Percentiles rank a stretch among this genome's conserved stretches.
Conservation (phyloP, 2,797 vertebrate species). For the Megalops cyprinoides region DNA sequence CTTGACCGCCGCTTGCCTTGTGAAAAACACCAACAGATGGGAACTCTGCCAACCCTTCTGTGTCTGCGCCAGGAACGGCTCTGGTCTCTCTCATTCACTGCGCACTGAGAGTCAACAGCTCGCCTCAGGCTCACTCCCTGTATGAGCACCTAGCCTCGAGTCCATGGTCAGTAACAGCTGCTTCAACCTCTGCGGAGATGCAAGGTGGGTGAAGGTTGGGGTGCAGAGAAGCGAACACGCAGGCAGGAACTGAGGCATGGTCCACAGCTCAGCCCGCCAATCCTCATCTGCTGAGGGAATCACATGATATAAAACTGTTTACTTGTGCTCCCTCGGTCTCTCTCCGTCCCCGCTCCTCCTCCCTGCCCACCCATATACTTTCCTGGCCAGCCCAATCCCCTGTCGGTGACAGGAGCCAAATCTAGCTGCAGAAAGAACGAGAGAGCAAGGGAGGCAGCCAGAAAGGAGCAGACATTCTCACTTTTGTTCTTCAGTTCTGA, state of each 20-base stretch:
- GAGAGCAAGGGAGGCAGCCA: background rate
- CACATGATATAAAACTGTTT: conserved; percentile 61
- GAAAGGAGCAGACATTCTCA: conserved; percentile 27
- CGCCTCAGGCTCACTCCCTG: background rate
- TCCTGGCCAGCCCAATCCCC: conserved; percentile 41
- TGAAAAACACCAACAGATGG: conserved; percentile 14
- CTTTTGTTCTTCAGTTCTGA: conserved; percentile 26
- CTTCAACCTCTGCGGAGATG: background rate
- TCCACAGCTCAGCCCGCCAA: background rate
- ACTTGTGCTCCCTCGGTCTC: conserved; percentile 51
- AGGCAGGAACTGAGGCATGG: background rate
- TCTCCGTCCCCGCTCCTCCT: background rate
- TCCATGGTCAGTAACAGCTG: background rate
- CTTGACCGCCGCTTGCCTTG: conserved; percentile 1
- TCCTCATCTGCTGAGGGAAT: conserved; percentile 35
- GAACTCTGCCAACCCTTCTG: conserved; percentile 13
- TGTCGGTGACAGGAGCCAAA: conserved; percentile 32
- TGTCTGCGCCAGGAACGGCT: conserved; percentile 22
- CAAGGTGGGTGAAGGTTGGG: background rate
- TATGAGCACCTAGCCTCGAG: background rate
- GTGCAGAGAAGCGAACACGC: background rate
- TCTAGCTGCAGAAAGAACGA: conserved; percentile 33
- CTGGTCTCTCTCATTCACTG: background rate
- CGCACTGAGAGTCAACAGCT: background rate
- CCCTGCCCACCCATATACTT: conserved; percentile 45